A percentile compares a stretch with the other conserved stretches of the same genome.
These are phyloP conservation scores for Malurus elegans DNA, from an alignment of 2,113 vertebrate genomes.

Conservation along the genomic window DNA sequence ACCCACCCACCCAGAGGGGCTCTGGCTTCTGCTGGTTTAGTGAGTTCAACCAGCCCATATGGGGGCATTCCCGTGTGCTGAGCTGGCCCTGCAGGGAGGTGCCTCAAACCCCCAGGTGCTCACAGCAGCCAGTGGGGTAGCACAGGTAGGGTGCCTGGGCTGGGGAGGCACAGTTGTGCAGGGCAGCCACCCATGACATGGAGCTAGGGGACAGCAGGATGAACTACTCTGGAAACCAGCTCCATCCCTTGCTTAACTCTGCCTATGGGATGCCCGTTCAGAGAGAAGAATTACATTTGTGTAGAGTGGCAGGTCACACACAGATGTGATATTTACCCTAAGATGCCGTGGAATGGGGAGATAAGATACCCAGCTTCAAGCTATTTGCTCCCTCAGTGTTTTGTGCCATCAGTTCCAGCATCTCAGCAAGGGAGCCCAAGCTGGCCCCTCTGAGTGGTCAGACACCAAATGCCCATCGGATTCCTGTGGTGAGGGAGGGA, in stretches of 20 bases:
- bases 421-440: not conserved
- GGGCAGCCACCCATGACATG: accelerated
- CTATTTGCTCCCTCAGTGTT: not conserved
- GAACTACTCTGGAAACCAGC: not conserved
- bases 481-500: not conserved
- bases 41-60: not conserved
- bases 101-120: not conserved
- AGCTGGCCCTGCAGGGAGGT: not conserved
- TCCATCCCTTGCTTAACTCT: not conserved
- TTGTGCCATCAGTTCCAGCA: not conserved
- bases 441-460: not conserved
- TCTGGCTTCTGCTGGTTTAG: not conserved
- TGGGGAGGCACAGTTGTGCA: not conserved
- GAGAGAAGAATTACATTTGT: not conserved
- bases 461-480: not conserved
- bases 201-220: not conserved
- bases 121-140: accelerated
- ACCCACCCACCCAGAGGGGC: not conserved
- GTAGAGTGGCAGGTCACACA: not conserved
- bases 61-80: not conserved
- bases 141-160: not conserved
- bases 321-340: not conserved
- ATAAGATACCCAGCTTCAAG: not conserved
- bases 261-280: not conserved
- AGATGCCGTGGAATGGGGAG: accelerated